These are phyloP conservation scores for Anguilla marmorata DNA, from an alignment of 2,797 vertebrate genomes.

Conservation along the genomic window DNA sequence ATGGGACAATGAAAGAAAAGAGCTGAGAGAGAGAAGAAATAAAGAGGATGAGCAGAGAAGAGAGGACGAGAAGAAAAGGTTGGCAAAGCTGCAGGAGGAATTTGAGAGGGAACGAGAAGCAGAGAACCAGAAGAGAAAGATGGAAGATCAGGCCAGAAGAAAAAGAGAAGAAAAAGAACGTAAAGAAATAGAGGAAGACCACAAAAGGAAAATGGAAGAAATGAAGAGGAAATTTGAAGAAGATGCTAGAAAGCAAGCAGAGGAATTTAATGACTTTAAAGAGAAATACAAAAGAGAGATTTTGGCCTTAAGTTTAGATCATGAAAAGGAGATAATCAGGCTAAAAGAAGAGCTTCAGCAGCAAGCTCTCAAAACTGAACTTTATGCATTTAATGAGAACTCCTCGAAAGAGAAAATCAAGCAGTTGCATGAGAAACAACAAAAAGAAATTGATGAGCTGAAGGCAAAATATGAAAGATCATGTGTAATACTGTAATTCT, in stretches of 20 bases:
- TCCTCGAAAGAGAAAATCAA: background rate
- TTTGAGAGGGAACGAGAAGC: background rate
- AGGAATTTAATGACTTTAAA: conserved; percentile 19
- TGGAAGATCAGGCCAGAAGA: background rate
- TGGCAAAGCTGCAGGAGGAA: background rate
- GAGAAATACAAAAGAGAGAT: background rate
- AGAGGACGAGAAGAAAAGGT: background rate
- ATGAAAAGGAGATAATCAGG: background rate
- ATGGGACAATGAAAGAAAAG: background rate
- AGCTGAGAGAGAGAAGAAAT: background rate
- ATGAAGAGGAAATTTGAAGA: conserved; percentile 9
- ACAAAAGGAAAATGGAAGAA: background rate
- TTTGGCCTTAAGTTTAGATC: background rate
- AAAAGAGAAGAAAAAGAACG: conserved; percentile 5
- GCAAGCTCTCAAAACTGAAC: too few species aligned
- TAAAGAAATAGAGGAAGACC: background rate
- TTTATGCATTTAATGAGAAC: background rate
- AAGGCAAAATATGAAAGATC: background rate
- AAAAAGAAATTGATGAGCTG: background rate
- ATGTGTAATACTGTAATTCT: background rate
- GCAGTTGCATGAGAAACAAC: background rate
- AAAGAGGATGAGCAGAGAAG: background rate
- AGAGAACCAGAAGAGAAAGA: conserved; percentile 2
- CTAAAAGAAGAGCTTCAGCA: background rate
- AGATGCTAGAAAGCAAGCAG: conserved; percentile 6